Evolutionary conservation across 1,140 invertebrate genomes (phyloP), one percentile per base, ranked within the genome.

Genomic region (Drosophila lacertosa): DNA sequence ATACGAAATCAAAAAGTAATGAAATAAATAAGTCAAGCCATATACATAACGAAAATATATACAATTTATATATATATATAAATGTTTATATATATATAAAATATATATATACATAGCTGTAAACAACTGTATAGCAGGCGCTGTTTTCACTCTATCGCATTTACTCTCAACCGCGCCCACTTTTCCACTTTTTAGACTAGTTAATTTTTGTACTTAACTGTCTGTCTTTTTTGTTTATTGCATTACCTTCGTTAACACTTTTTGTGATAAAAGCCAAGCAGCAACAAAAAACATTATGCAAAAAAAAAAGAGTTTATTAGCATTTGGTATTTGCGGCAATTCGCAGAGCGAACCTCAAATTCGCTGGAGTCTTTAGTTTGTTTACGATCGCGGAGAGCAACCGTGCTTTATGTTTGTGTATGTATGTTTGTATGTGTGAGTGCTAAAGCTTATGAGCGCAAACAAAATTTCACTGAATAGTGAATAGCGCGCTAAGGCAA

Each of bases 1-100:
- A 69, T 50, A 60, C 45, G 24, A 60, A 51, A 67, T 67, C 57
- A 67, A 67, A 44, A 10, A 53, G 15, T 24, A 35, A 54, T 11
- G 15, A 13, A 37, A 10, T 11, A 39, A 65, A 48, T 24, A 15
- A 65, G n/a, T 55, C 50, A 45, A 60, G 35, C 22, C 24, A 44
- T 54, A 63, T 13, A 50, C 26, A 40, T 63, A 40, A 32, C 29
- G 44, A 44, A 42, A 26, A 40, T 51, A 63, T 48, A 57, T n/a
- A 63, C 40, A 48, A 37, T 45, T 51, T 69, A 63, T 69, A 54
- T 35, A 44, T 42, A 42, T 32, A 44, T 44, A 20, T 22, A 29
- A 15, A 20, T 6, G 33, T 22, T n/a, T 15, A 42, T 24, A 35
- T 55, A 32, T 64, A 58, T 24, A 58, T 39, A 15, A 10, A 26